These are phyloP conservation scores for Enteromius afrohamiltoni DNA, from an alignment of 2,797 vertebrate genomes.

Conservation along the genomic window DNA sequence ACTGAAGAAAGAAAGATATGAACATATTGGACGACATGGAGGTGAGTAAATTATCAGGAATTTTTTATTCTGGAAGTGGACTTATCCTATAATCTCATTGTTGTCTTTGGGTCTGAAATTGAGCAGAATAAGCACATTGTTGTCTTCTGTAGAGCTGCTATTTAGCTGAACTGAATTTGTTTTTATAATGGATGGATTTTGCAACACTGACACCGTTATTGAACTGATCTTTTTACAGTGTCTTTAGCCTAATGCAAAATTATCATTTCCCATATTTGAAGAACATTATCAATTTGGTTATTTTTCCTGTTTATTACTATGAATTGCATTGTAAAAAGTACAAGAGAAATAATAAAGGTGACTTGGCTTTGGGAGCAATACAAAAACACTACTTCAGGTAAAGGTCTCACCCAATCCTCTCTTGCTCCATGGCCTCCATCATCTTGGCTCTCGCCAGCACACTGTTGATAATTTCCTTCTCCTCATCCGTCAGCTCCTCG, in stretches of 20 bases:
- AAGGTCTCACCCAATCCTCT: conserved; percentile 86
- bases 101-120: no score
- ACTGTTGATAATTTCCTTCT: conserved; percentile 94
- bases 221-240: neutral
- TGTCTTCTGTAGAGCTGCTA: neutral
- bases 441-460: conserved; percentile 90
- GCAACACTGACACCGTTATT: neutral
- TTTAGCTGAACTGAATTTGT: neutral
- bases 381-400: neutral
- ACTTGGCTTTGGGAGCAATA: neutral
- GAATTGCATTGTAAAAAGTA: neutral
- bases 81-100: no score
- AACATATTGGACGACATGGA: no score
- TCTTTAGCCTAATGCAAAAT: neutral
- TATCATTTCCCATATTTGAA: neutral
- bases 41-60: no score
- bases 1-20: no score
- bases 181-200: neutral
- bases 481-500: conserved; percentile 92
- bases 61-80: no score
- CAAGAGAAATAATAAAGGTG: neutral
- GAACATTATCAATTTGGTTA: neutral
- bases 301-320: neutral
- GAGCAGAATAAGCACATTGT: no score
- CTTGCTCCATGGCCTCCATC: conserved; percentile 91